These are phyloP conservation scores for Centropyge bicolor DNA, from an alignment of 2,797 vertebrate species.

Conservation along the genomic window DNA sequence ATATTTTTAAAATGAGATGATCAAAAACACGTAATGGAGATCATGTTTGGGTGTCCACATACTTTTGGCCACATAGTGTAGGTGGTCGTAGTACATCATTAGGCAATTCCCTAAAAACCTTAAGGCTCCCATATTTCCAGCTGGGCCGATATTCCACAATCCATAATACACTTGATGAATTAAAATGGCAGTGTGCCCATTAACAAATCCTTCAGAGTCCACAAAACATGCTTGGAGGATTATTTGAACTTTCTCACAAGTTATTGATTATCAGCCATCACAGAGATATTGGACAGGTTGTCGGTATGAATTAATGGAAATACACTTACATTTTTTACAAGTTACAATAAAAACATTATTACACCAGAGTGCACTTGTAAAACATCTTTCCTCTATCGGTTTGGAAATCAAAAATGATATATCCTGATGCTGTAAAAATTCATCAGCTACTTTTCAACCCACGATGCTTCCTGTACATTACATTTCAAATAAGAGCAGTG, in stretches of 20 bases:
- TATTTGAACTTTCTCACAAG: slow-evolving; percentile 15
- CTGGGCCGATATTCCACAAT: slow-evolving; percentile 61
- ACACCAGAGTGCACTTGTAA: neutral
- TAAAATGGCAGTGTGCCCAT: slow-evolving; percentile 80
- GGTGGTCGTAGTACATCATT: slow-evolving; percentile 19
- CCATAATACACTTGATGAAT: slow-evolving; percentile 77
- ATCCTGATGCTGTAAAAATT: neutral
- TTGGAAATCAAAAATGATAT: neutral
- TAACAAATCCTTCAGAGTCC: slow-evolving; percentile 18
- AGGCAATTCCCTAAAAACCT: slow-evolving; percentile 57
- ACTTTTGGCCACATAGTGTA: slow-evolving; percentile 24
- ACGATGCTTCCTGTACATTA: slow-evolving; percentile 1
- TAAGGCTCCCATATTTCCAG: slow-evolving; percentile 16
- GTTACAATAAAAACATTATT: slow-evolving; percentile 26
- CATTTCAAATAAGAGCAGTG: neutral
- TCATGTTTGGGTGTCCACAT: neutral
- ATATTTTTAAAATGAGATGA: neutral
- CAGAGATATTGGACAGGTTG: slow-evolving; percentile 2
- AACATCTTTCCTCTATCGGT: neutral
- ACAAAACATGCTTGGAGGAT: slow-evolving; percentile 20
- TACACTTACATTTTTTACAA: neutral
- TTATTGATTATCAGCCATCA: slow-evolving; percentile 24
- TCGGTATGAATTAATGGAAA: slow-evolving; percentile 17
- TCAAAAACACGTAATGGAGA: neutral
- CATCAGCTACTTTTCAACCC: neutral